Base-by-base conservation (phyloP, 1,140 invertebrate species). In the Vollenhovia emeryi region DNA sequence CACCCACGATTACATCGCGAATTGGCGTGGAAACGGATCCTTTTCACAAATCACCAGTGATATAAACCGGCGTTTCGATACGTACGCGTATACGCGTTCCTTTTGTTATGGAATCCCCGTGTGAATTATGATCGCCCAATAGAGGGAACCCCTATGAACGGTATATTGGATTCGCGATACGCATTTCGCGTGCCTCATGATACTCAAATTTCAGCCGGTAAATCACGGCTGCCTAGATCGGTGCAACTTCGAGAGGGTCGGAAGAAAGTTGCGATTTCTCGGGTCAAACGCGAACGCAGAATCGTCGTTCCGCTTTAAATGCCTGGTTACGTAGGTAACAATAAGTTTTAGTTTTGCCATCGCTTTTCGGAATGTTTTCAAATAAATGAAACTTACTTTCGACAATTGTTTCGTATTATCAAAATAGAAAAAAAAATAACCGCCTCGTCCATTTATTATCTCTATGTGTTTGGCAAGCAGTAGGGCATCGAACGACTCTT, bases 141-240 rank as follows among this genome's bases (percentile, higher is more conserved):
- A 90, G 88, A 85, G 66, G 86, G 88, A 85, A 55, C 33, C 21
- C 27, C 78, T 52, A 50, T 24, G 59, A 88, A 90, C 59, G 68
- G 79, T 90, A 90, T 90, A 90, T 90, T 90, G 89, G 84, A 90
- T 90, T 88, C 84, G 71, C 89, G 86, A 90, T 90, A 90, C 88
- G 89, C 88, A 90, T 90, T 90, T 90, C 88, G 89, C 89, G 89
- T 90, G 88, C 84, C 86, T 90, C 84, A 76, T 87, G 89, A 86
- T 90, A 90, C 89, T 90, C 88, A 88, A 90, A 90, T 90, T 90
- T 90, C 88, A 86, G 30, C 52, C 84, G 62, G 75, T 90, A 90
- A 90, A 90, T 90, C 89, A 90, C 60, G 43, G 60, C 73, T 87
- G 69, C 69, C 69, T 85, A 83, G 55, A 52, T 75, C 48, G 79